Percentiles rank a stretch among this genome's conserved stretches.
Conservation (phyloP, 2,888 invertebrate genomes). For the Tetragnatha montana region DNA sequence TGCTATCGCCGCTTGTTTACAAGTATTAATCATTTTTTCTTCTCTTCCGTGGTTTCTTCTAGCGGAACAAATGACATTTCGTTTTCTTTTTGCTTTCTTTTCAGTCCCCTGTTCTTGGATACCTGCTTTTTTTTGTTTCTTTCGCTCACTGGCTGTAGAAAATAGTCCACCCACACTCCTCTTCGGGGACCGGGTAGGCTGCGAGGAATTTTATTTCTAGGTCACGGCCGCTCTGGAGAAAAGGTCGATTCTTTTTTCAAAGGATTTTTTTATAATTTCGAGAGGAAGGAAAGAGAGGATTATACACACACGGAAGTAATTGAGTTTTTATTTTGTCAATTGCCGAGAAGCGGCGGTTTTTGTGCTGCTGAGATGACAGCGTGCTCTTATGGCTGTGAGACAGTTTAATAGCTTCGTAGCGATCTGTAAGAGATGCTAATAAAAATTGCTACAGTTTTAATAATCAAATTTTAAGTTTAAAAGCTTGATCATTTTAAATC, state of each 20-base stretch:
- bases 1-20: constrained; percentile 71
- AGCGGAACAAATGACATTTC: constrained; percentile 71
- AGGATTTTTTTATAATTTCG: not conserved
- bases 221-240: not conserved
- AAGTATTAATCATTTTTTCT: constrained; percentile 67
- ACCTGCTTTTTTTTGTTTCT: constrained; percentile 32
- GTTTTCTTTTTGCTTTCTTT: constrained; percentile 56
- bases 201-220: constrained; percentile 52
- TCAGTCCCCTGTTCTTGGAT: constrained; percentile 50
- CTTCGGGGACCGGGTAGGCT: constrained; percentile 24
- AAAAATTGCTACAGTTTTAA: too few species aligned
- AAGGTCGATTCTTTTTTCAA: not conserved
- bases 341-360: not conserved
- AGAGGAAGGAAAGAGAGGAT: not conserved
- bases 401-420: too few species aligned
- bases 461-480: too few species aligned
- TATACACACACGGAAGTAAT: not conserved
- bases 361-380: too few species aligned
- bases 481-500: too few species aligned
- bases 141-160: constrained; percentile 21
- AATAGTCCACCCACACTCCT: constrained; percentile 65
- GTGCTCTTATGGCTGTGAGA: too few species aligned
- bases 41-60: constrained; percentile 66
- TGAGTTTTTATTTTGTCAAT: not conserved
- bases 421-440: too few species aligned